Percentiles rank a stretch among this genome's conserved stretches.
phyloP scores from a whole-genome alignment of 2,797 vertebrate species.

The Knipowitschia caucasica region DNA sequence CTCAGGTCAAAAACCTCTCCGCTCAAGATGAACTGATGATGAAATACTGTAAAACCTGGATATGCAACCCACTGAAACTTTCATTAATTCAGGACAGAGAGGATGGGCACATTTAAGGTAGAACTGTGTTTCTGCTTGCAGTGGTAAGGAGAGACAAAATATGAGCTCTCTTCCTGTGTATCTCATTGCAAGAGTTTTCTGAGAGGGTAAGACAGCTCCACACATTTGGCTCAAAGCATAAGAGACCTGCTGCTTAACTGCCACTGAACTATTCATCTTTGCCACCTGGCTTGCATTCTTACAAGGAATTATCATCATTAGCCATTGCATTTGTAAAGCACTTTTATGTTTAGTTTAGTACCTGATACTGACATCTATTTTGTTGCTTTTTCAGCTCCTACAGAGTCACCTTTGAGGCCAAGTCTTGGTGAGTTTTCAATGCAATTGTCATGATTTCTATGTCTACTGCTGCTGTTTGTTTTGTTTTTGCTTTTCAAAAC shows the following conservation, averaged over 20 bases:
- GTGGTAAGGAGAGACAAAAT: neutral
- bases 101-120: slow-evolving; percentile 6
- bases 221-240: slow-evolving; percentile 55
- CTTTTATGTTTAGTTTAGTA: slow-evolving; percentile 39
- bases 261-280: slow-evolving; percentile 68
- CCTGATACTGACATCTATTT: neutral
- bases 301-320: slow-evolving; percentile 60
- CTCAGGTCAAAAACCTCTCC: slow-evolving; percentile 25
- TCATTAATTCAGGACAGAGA: slow-evolving; percentile 2
- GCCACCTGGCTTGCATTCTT: slow-evolving; percentile 55
- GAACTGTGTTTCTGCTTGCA: neutral
- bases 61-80: slow-evolving; percentile 11
- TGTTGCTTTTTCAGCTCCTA: slow-evolving; percentile 80
- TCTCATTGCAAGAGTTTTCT: slow-evolving; percentile 47
- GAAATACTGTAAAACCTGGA: slow-evolving; percentile 12
- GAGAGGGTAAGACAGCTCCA: slow-evolving; percentile 35
- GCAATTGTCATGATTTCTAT: neutral
- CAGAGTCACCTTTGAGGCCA: slow-evolving; percentile 86
- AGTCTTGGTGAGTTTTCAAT: slow-evolving; percentile 81
- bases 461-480: neutral
- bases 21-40: slow-evolving; percentile 14
- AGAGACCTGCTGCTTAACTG: slow-evolving; percentile 67
- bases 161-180: slow-evolving; percentile 20
- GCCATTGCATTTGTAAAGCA: slow-evolving; percentile 27
- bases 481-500: no score